phyloP scores from a whole-genome alignment of 2,888 invertebrate genomes.

The Pelosia muscerda region DNA sequence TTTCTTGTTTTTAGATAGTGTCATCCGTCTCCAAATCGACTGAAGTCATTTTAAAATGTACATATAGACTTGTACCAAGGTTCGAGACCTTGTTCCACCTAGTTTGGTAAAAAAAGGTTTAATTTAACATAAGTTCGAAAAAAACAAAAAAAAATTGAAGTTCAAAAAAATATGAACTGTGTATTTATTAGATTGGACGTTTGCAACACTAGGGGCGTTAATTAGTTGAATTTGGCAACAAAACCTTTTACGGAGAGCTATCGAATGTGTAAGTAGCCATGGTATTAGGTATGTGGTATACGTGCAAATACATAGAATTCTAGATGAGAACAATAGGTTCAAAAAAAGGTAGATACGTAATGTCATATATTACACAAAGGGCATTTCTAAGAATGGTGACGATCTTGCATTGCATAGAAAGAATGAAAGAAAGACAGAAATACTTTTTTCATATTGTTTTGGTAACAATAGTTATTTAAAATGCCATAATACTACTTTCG shows the following conservation, averaged over 20 bases:
- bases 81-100: not conserved
- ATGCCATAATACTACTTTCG: not conserved
- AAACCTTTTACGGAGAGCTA: not conserved
- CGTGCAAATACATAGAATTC: conserved; percentile 3
- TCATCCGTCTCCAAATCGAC: not conserved
- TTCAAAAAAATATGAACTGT: too few relatives aligned
- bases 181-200: too few relatives aligned
- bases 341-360: not conserved
- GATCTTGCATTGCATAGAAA: too few relatives aligned
- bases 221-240: not conserved
- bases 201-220: too few relatives aligned
- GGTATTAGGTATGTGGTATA: not conserved
- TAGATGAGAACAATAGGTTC: not conserved
- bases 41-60: not conserved
- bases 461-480: not conserved
- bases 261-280: not conserved
- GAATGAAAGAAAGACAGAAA: too few relatives aligned
- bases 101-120: not conserved
- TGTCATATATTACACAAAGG: not conserved
- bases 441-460: too few relatives aligned
- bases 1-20: not conserved
- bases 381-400: not conserved
- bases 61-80: not conserved
- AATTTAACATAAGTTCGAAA: too few relatives aligned
- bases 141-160: too few relatives aligned